Evolutionary conservation across 1,140 invertebrate genomes (phyloP), one percentile per base, ranked within the genome.

Genomic region (Caenorhabditis briggsae): DNA sequence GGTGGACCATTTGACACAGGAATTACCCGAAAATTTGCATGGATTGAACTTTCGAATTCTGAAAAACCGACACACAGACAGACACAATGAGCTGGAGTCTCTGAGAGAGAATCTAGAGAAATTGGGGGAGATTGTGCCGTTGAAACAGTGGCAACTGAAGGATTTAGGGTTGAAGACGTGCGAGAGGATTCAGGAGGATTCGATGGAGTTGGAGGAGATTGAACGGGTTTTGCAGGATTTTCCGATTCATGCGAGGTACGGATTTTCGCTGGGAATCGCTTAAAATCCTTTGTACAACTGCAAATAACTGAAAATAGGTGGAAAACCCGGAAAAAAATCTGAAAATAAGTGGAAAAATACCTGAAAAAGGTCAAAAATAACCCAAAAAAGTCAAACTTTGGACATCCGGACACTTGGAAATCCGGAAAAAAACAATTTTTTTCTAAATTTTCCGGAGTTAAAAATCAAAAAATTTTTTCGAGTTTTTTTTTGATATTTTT

Each of bases 11-110:
- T 78, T 46, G 3, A 46, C 5, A 18, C 9, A 78, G 23, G 70
- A 78, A 9, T 14, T 43, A 48, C 70, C 70, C 1, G 70, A 78
- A 12, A 50, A 78, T 53, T n/a, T 78, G 14, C 46, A 50, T 78
- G 70, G 70, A 78, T 78, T 78, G 9, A 78, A 78, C 46, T 78
- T 78, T 46, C 48, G 50, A 78, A 78, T 25, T 50, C 46, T 78
- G 3, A 43, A 46, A 50, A n/a, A 50, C 9, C 18, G 11, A 50
- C 43, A 78, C n/a, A 11, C 46, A 50, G 9, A 78, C 7, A 5
- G 5, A 18, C 70, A 78, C 12, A 78, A 78, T 20, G 70, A 48
- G 20, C n/a, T 78, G 43, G 70, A 78, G 2, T 78, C 70, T 53
- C 23, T 78, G n/a, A n/a, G n/a, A 20, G 70, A 78, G 23, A 48